Conservation (phyloP, 1,140 invertebrate species). For the Armadillidium nasatum region DNA sequence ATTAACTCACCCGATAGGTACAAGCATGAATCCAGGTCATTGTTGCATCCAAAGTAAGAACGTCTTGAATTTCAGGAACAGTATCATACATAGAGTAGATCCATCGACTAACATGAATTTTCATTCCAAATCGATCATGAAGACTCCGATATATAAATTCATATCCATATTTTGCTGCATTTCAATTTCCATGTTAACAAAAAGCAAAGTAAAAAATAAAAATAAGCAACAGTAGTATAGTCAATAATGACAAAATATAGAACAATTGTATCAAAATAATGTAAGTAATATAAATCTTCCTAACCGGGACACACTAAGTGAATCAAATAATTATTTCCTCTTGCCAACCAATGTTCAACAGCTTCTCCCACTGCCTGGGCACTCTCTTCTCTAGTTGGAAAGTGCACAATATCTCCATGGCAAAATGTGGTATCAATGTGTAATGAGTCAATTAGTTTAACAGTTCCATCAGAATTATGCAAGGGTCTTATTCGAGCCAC, state of each 20-base stretch:
- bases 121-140: constrained; percentile 41
- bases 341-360: constrained; percentile 56
- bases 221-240: too few relatives aligned
- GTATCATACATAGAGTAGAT: constrained; percentile 44
- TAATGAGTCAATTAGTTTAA: constrained; percentile 58
- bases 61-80: constrained; percentile 44
- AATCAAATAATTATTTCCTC: constrained; percentile 42
- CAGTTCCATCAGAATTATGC: constrained; percentile 50
- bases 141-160: constrained; percentile 46
- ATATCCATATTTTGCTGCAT: constrained; percentile 47
- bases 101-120: constrained; percentile 46
- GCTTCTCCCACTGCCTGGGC: constrained; percentile 52
- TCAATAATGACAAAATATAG: too few relatives aligned
- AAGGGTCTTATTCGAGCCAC: constrained; percentile 56
- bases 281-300: too few relatives aligned
- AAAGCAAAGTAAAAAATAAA: too few relatives aligned
- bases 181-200: too few relatives aligned
- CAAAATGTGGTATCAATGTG: constrained; percentile 70
- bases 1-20: constrained; percentile 37
- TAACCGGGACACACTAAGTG: constrained; percentile 42
- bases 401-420: constrained; percentile 50
- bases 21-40: constrained; percentile 44
- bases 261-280: too few relatives aligned
- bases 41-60: constrained; percentile 39
- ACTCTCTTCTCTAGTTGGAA: constrained; percentile 59